These are phyloP conservation scores for Ceratotherium simum DNA, from an alignment of 2,113 vertebrate genomes.

Conservation along the genomic window DNA sequence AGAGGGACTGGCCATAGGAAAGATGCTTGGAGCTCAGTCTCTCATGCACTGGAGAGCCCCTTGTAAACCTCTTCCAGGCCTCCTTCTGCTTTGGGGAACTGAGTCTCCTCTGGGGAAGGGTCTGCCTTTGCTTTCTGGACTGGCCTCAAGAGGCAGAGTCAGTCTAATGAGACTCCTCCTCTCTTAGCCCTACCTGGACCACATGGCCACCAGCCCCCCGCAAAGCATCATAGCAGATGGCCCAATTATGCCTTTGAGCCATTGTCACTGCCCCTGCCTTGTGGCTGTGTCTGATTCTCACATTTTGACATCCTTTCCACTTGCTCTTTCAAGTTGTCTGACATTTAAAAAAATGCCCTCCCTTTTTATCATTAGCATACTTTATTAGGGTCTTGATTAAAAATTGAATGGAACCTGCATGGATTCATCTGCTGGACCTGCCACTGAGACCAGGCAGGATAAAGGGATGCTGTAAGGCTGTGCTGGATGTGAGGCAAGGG, in stretches of 20 bases:
- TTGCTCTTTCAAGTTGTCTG: slow-evolving; percentile 54
- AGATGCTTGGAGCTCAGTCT: not conserved
- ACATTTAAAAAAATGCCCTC: not conserved
- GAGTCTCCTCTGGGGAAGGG: not conserved
- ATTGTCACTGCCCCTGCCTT: slow-evolving; percentile 1
- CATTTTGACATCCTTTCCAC: slow-evolving; percentile 41
- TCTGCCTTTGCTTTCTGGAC: not conserved
- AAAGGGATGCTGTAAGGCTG: not conserved
- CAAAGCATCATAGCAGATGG: not conserved
- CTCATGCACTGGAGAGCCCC: not conserved
- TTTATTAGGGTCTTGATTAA: slow-evolving; percentile 60
- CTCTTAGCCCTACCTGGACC: not conserved
- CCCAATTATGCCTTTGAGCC: not conserved
- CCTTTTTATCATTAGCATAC: slow-evolving; percentile 14
- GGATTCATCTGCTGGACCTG: not conserved
- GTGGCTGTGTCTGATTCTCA: not conserved
- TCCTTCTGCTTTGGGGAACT: not conserved
- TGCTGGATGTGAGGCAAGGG: not conserved
- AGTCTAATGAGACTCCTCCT: not conserved
- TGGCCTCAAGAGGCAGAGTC: not conserved
- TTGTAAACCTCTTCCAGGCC: not conserved
- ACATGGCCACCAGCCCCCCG: not conserved
- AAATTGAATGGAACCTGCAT: not conserved
- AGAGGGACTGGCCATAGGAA: not conserved
- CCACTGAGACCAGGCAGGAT: not conserved